Percentiles rank a stretch among this genome's conserved stretches.
Conservation (phyloP, 2,888 invertebrate genomes). For the Drosophila affinis region DNA sequence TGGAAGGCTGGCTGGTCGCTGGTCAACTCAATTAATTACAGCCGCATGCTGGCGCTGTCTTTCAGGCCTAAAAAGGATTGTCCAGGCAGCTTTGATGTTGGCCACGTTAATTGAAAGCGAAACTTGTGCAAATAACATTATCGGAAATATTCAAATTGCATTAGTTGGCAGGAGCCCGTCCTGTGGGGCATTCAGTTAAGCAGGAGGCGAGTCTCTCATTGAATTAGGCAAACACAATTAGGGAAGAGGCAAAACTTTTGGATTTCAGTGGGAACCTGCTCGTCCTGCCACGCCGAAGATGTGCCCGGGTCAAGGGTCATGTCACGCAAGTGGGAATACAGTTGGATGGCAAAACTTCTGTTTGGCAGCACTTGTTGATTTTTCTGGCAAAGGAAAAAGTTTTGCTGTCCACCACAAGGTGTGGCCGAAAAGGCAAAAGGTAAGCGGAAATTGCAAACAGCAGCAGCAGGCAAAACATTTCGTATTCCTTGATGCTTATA, state of each 20-base stretch:
- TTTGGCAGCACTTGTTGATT: conserved; percentile 57
- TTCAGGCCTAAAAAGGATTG: conserved; percentile 35
- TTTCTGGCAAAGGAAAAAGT: conserved; percentile 32
- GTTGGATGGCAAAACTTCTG: neutral
- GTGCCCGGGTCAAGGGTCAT: conserved; percentile 32
- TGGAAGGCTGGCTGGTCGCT: conserved; percentile 23
- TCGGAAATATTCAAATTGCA: conserved; percentile 67
- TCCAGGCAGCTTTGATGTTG: conserved; percentile 2
- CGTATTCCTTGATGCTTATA: conserved; percentile 67
- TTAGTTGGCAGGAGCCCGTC: conserved; percentile 53
- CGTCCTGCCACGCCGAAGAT: too few species aligned
- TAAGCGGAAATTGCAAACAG: conserved; percentile 66
- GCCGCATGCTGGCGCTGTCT: conserved; percentile 9
- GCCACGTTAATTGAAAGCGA: conserved; percentile 32
- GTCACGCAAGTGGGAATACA: conserved; percentile 25
- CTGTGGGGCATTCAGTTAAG: conserved; percentile 31
- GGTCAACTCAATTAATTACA: conserved; percentile 68
- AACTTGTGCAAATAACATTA: conserved; percentile 57
- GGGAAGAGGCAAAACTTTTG: conserved; percentile 33
- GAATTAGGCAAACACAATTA: conserved; percentile 46
- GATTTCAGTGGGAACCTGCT: neutral
- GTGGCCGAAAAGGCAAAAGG: conserved; percentile 51
- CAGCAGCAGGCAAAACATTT: conserved; percentile 52
- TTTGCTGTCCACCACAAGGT: conserved; percentile 39
- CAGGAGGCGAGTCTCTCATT: conserved; percentile 45